Evolutionary conservation across 2,888 invertebrate genomes (phyloP).

Genomic region (Drosophila gaucha): DNA sequence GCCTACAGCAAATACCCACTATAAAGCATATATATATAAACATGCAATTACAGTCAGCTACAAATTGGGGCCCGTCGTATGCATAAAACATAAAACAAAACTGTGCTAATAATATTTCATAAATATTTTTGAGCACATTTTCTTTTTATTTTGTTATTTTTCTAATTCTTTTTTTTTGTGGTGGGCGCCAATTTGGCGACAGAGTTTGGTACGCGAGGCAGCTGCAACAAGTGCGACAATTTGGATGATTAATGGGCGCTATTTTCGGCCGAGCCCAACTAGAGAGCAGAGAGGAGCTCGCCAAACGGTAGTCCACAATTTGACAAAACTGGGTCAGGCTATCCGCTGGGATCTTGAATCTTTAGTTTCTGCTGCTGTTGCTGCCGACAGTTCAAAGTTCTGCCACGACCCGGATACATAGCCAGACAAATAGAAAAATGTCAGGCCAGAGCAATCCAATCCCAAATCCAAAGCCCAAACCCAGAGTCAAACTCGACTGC

Average conservation of each 20-base stretch:
- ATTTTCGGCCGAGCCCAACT: constrained; percentile 37
- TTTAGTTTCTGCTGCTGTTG: constrained; percentile 6
- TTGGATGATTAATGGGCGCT: constrained; percentile 53
- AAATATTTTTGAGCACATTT: background rate
- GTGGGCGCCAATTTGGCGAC: constrained; percentile 64
- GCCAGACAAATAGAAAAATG: constrained; percentile 49
- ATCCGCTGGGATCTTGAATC: constrained; percentile 39
- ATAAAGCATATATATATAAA: background rate
- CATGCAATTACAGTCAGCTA: constrained; percentile 1
- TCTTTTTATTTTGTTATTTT: constrained; percentile 6
- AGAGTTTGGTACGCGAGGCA: constrained; percentile 44
- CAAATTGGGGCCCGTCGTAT: constrained; percentile 14
- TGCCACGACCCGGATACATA: constrained; percentile 50
- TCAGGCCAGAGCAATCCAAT: constrained; percentile 15
- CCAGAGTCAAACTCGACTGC: constrained; percentile 4
- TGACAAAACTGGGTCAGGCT: constrained; percentile 45
- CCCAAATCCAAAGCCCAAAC: constrained; percentile 2
- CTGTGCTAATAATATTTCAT: constrained; percentile 53
- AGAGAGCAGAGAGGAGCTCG: constrained; percentile 1
- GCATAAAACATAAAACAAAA: constrained; percentile 43
- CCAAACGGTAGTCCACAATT: constrained; percentile 39
- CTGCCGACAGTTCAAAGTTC: constrained; percentile 54
- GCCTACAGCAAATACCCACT: constrained; percentile 3
- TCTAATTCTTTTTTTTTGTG: background rate
- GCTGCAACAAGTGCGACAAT: constrained; percentile 64